phyloP scores from a whole-genome alignment of 2,113 vertebrate species.

The Charina bottae region DNA sequence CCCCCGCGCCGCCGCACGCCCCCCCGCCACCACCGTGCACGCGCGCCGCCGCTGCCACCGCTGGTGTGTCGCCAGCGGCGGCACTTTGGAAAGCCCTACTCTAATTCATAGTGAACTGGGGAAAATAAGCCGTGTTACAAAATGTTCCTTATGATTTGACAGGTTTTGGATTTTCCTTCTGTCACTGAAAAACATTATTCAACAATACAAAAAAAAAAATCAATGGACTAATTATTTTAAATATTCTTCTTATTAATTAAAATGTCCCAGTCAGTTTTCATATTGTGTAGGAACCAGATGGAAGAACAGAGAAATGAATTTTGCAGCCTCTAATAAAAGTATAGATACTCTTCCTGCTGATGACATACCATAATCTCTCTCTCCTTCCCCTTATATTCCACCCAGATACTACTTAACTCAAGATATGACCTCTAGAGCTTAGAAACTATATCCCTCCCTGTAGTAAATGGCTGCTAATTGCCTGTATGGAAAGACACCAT shows the following conservation, averaged over 20 bases:
- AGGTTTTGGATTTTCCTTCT: neutral
- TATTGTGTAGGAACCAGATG: neutral
- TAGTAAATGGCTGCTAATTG: too few relatives aligned
- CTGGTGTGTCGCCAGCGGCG: too few relatives aligned
- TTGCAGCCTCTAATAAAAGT: neutral
- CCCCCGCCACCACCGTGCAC: too few relatives aligned
- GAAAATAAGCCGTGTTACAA: conserved; percentile 4
- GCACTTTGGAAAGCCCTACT: too few relatives aligned
- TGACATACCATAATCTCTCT: neutral
- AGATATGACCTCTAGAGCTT: too few relatives aligned
- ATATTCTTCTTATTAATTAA: too few relatives aligned
- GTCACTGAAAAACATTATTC: neutral
- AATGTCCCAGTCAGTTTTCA: neutral
- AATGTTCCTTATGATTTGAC: neutral
- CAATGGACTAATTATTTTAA: too few relatives aligned
- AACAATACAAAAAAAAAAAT: neutral
- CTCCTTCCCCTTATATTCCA: neutral
- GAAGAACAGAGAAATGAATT: neutral
- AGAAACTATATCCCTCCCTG: too few relatives aligned
- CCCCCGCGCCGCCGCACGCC: too few relatives aligned
- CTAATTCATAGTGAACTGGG: neutral
- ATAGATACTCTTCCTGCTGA: neutral
- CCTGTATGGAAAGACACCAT: too few relatives aligned
- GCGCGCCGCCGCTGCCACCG: too few relatives aligned
- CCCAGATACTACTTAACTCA: too few relatives aligned